phyloP scores from a whole-genome alignment of 2,888 invertebrate genomes.

The Artemia sinica region DNA sequence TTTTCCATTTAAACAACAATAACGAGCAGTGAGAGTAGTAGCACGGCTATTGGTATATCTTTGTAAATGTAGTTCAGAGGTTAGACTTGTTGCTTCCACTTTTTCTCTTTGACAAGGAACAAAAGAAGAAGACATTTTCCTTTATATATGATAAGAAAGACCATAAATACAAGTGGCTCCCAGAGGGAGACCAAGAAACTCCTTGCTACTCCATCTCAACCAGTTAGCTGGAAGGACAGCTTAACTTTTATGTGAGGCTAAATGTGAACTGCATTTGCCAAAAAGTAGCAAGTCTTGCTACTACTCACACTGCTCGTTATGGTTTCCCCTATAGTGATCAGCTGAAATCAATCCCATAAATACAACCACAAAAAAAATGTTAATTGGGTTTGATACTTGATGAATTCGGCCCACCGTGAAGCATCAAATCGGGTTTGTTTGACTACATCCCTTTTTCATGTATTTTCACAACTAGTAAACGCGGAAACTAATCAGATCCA shows the following conservation, averaged over 20 bases:
- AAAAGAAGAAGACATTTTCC: neutral
- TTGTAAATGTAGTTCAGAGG: neutral
- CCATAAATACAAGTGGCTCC: neutral
- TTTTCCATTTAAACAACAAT: neutral
- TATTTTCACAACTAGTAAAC: too few species aligned
- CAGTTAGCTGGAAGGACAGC: neutral
- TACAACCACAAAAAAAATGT: too few species aligned
- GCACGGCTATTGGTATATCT: neutral
- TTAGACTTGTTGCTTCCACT: neutral
- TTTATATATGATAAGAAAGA: neutral
- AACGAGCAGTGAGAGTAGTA: neutral
- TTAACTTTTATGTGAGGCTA: neutral
- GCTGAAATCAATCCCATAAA: too few species aligned
- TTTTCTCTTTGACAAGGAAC: constrained; percentile 2
- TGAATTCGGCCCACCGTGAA: too few species aligned
- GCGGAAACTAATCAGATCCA: too few species aligned
- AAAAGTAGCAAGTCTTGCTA: too few species aligned
- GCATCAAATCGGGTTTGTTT: too few species aligned
- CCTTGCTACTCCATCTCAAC: neutral
- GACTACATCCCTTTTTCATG: too few species aligned
- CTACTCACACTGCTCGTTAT: too few species aligned
- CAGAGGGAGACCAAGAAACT: neutral
- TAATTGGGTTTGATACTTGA: too few species aligned
- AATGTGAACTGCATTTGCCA: neutral
- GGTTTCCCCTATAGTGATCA: too few species aligned